Conservation (phyloP, 2,888 invertebrate genomes). For the Ametastegia equiseti region DNA sequence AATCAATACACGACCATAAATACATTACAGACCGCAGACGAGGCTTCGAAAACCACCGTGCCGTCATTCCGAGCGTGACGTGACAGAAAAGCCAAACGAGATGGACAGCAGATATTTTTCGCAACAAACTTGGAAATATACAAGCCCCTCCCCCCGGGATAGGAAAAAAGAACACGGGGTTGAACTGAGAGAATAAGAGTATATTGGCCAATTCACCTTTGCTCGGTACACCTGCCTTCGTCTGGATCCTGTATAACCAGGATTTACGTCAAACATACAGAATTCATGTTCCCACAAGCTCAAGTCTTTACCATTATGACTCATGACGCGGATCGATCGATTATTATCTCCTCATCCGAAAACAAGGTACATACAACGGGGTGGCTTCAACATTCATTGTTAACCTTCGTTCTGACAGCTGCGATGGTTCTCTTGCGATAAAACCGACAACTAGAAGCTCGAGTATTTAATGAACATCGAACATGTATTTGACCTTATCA, state of each 20-base stretch:
- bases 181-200: slow-evolving; percentile 17
- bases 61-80: slow-evolving; percentile 23
- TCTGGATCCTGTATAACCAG: background rate
- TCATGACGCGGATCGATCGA: slow-evolving; percentile 14
- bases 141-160: too few species aligned
- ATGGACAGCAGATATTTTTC: slow-evolving; percentile 43
- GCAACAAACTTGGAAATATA: slow-evolving; percentile 12
- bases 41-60: slow-evolving; percentile 14
- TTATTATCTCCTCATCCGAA: slow-evolving; percentile 2
- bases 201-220: slow-evolving; percentile 31
- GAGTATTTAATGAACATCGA: background rate
- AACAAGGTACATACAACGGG: background rate
- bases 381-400: slow-evolving; percentile 18
- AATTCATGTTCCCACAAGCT: background rate
- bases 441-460: background rate
- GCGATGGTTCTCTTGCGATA: background rate
- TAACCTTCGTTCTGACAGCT: background rate
- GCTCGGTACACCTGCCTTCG: slow-evolving; percentile 26
- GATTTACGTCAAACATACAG: slow-evolving; percentile 29
- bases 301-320: slow-evolving; percentile 3
- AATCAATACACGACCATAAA: slow-evolving; percentile 49
- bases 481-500: background rate
- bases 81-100: slow-evolving; percentile 31
- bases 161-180: background rate
- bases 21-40: slow-evolving; percentile 43